phyloP scores from a whole-genome alignment of 2,888 invertebrate genomes.

The Phalangium opilio region DNA sequence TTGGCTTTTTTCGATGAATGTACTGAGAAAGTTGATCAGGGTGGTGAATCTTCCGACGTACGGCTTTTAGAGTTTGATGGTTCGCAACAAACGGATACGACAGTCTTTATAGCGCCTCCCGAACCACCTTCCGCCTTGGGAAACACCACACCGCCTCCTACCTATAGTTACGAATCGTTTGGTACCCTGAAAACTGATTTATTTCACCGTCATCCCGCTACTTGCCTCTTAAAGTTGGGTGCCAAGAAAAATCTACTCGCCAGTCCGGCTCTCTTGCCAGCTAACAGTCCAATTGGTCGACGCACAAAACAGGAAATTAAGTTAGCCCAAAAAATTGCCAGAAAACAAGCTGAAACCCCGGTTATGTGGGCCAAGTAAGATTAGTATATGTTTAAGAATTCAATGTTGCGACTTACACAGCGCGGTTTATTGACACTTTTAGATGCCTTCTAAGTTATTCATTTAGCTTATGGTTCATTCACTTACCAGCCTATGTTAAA shows the following conservation, averaged over 20 bases:
- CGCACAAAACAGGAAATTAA: constrained; percentile 91
- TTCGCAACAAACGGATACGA: constrained; percentile 60
- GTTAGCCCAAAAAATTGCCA: constrained; percentile 59
- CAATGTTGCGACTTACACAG: no score
- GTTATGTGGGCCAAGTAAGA: constrained; percentile 74
- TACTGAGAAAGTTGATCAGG: constrained; percentile 47
- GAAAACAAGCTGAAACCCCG: constrained; percentile 48
- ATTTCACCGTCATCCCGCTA: constrained; percentile 28
- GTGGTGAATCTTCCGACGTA: constrained; percentile 27
- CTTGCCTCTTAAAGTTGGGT: constrained; percentile 22
- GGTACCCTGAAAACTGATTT: constrained; percentile 32
- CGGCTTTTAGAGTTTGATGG: constrained; percentile 66
- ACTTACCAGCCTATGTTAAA: constrained; percentile 70
- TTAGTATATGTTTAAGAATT: background rate
- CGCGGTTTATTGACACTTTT: no score
- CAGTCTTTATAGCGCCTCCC: constrained; percentile 87
- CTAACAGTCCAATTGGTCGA: constrained; percentile 78
- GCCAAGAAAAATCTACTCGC: constrained; percentile 21
- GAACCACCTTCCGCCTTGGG: constrained; percentile 43
- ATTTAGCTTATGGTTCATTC: constrained; percentile 79
- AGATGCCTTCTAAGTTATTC: constrained; percentile 34
- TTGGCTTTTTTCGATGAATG: constrained; percentile 96
- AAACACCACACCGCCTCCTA: constrained; percentile 26
- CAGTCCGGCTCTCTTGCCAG: constrained; percentile 35
- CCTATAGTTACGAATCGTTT: constrained; percentile 28